Evolutionary conservation across 2,888 invertebrate species (phyloP), one percentile per base, ranked within the genome.

Genomic region (Sarcophaga variegata): DNA sequence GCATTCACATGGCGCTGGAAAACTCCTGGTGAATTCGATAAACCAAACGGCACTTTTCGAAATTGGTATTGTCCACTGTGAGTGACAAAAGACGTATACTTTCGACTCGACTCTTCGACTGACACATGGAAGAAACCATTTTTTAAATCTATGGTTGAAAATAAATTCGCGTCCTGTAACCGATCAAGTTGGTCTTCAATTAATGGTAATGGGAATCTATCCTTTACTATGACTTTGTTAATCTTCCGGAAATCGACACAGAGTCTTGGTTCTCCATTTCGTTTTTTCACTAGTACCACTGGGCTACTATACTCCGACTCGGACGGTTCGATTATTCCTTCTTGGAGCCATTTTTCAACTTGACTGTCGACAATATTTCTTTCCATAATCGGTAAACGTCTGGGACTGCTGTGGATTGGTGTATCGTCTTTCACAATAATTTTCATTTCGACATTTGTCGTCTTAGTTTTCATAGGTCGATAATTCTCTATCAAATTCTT

Each of bases 391-490:
- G 69, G 78, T 4, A 78, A 22, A 22, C 69, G 47, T 69, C 80
- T 72, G 11, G 77, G 77, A 8, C 49, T 75, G 20, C 62, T 72
- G 54, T 27, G 66, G 6, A 86, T 78, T 2, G 82, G 79, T 12
- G 72, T 45, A 27, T 80, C 85, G 14, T 91, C 90, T 54, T 87
- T 89, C 4, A 92, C 37, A 54, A 92, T 77, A n/a, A 91, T 90
- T 20, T 86, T 89, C 75, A 84, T 84, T 76, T 90, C 82, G 5
- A 91, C 81, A 12, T 86, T 88, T 8, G 90, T 88, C 0, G 89
- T 88, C 45, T 88, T 87, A 4, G 63, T 75, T 49, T 88, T 89
- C 4, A 77, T n/a, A 4, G 90, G 90, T 22, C 86, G 22, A 67
- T 91, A 92, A n/a, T 87, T 82, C 11, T 85, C n/a, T 14, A 91